phyloP scores from a whole-genome alignment of 1,140 invertebrate genomes.

The Eupeodes corollae region DNA sequence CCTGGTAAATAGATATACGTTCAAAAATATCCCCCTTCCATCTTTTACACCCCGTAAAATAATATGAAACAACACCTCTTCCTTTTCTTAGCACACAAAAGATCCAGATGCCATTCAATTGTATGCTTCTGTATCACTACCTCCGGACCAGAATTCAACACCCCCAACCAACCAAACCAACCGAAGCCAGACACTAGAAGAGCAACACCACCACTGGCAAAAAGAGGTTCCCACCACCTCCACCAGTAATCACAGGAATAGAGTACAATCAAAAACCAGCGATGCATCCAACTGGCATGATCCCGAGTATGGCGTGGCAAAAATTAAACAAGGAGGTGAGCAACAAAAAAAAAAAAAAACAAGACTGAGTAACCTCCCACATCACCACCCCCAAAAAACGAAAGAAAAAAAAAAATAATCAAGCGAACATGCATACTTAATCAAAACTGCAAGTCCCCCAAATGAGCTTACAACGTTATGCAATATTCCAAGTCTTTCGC shows the following conservation, averaged over 20 bases:
- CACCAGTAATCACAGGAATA: conserved; percentile 29
- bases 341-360: background rate
- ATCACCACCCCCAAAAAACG: too few relatives aligned
- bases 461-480: too few relatives aligned
- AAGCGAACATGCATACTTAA: too few relatives aligned
- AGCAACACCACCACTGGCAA: conserved; percentile 7
- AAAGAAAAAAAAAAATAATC: too few relatives aligned
- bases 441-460: too few relatives aligned
- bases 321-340: conserved; percentile 33
- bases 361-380: too few relatives aligned
- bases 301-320: conserved; percentile 36
- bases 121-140: conserved; percentile 22
- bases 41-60: background rate
- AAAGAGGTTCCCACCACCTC: conserved; percentile 18
- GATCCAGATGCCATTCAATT: conserved; percentile 43
- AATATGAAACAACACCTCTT: background rate
- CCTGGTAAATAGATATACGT: conserved; percentile 39
- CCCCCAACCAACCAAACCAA: conserved; percentile 10
- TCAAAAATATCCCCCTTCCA: background rate
- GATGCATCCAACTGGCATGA: conserved; percentile 26
- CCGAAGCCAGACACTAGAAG: background rate
- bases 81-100: conserved; percentile 40
- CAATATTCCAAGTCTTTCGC: too few relatives aligned
- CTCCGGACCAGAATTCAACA: background rate
- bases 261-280: conserved; percentile 30